Conservation (phyloP, 2,113 vertebrate genomes). For the Toxostoma redivivum region DNA sequence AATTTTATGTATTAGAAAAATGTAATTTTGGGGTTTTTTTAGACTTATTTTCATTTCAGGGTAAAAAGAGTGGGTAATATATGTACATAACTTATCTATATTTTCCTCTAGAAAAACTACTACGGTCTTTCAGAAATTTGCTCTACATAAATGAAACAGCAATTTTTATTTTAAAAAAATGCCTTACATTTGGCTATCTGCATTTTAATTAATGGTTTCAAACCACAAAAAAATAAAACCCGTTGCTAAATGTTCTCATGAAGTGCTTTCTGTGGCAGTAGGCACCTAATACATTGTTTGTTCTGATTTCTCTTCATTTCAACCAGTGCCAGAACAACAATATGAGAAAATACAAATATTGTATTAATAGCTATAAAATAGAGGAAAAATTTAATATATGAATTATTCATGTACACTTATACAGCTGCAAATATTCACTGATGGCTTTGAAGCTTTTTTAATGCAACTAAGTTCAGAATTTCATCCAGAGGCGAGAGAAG, state of each 20-base stretch:
- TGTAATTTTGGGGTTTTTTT: not conserved
- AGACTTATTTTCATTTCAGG: not conserved
- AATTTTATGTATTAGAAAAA: not conserved
- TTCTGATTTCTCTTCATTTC: not conserved
- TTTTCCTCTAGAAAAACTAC: not conserved
- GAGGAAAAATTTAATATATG: not conserved
- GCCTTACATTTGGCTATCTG: not conserved
- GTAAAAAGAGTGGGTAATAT: not conserved
- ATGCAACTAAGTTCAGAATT: not conserved
- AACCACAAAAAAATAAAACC: not conserved
- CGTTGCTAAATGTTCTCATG: not conserved
- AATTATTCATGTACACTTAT: not conserved
- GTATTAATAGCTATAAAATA: not conserved
- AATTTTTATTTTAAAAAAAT: not conserved
- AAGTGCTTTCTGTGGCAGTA: not conserved
- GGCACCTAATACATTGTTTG: not conserved
- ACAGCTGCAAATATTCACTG: not conserved
- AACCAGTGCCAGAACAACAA: not conserved
- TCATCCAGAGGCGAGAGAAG: not conserved
- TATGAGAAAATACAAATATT: not conserved
- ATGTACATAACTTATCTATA: not conserved
- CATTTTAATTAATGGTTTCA: not conserved
- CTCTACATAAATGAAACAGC: not conserved
- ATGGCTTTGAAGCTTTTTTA: not conserved
- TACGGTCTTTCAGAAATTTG: not conserved